Percentiles rank a stretch among this genome's conserved stretches.
These are phyloP conservation scores for Pionites leucogaster DNA, from an alignment of 2,113 vertebrate genomes.

Conservation along the genomic window DNA sequence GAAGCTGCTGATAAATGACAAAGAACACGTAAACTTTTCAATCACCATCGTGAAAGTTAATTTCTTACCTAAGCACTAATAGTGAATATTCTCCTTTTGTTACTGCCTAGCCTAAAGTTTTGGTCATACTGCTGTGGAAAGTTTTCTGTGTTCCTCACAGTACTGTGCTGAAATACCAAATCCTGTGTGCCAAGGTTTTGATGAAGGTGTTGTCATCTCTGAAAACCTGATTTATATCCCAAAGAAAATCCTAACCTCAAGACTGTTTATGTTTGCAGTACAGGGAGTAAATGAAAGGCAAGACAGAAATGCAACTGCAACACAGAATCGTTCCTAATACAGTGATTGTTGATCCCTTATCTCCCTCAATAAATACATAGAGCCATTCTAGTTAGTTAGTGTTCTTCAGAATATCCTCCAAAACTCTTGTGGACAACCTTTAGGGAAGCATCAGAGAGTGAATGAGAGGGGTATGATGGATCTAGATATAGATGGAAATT, in stretches of 20 bases:
- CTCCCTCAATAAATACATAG: not conserved
- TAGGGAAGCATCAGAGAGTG: not conserved
- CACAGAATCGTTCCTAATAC: not conserved
- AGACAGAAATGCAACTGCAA: not conserved
- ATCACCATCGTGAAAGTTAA: not conserved
- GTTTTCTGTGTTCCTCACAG: not conserved
- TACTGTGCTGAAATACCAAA: not conserved
- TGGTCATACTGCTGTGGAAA: not conserved
- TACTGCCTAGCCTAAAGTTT: not conserved
- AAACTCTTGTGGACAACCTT: not conserved
- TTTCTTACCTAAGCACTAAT: not conserved
- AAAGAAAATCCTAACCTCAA: not conserved
- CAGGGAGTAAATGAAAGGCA: not conserved
- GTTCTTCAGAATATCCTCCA: not conserved
- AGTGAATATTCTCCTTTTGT: not conserved
- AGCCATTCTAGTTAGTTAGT: not conserved
- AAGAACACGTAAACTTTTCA: conserved; percentile 5
- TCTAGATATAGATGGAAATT: not conserved
- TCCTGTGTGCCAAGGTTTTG: not conserved
- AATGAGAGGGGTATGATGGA: not conserved
- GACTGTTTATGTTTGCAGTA: not conserved
- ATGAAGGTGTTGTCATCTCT: not conserved
- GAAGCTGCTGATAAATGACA: not conserved
- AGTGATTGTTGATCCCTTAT: not conserved
- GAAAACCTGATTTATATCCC: not conserved